These are phyloP conservation scores for Stictocephala bisonia DNA, from an alignment of 2,888 invertebrate genomes.

Conservation along the genomic window DNA sequence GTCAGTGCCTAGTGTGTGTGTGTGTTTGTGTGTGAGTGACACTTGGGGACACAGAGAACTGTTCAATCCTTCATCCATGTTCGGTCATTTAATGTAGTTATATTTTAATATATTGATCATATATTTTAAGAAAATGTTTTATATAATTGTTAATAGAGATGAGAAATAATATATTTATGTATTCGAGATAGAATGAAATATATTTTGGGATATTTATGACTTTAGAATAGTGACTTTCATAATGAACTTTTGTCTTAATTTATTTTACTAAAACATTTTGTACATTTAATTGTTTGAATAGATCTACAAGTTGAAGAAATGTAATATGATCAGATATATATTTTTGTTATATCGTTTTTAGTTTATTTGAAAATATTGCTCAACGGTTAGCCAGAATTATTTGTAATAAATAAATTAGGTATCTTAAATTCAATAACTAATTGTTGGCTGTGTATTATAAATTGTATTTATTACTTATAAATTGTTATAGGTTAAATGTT, in stretches of 20 bases:
- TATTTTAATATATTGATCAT: conserved; percentile 44
- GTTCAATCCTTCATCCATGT: conserved; percentile 38
- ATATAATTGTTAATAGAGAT: conserved; percentile 44
- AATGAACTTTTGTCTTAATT: conserved; percentile 19
- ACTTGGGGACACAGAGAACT: background rate
- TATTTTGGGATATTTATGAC: conserved; percentile 43
- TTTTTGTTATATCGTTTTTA: conserved; percentile 4
- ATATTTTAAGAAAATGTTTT: conserved; percentile 44
- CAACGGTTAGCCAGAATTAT: conserved; percentile 1
- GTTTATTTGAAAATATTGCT: conserved; percentile 27
- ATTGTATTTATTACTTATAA: conserved; percentile 2
- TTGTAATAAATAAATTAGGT: background rate
- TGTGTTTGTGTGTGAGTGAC: no score
- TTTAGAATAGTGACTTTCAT: conserved; percentile 31
- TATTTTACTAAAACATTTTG: no score
- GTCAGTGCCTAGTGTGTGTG: conserved; percentile 31
- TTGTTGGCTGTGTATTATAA: conserved; percentile 37
- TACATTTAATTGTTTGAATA: no score
- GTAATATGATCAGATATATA: no score
- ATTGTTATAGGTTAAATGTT: conserved; percentile 21
- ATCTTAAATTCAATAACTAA: conserved; percentile 30
- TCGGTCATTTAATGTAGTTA: conserved; percentile 29
- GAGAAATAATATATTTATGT: conserved; percentile 31
- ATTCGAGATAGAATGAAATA: conserved; percentile 29
- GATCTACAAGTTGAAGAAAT: no score